Evolutionary conservation across 64 coral and sea anemone genomes (phyloP).

Genomic region (Pocillopora verrucosa): DNA sequence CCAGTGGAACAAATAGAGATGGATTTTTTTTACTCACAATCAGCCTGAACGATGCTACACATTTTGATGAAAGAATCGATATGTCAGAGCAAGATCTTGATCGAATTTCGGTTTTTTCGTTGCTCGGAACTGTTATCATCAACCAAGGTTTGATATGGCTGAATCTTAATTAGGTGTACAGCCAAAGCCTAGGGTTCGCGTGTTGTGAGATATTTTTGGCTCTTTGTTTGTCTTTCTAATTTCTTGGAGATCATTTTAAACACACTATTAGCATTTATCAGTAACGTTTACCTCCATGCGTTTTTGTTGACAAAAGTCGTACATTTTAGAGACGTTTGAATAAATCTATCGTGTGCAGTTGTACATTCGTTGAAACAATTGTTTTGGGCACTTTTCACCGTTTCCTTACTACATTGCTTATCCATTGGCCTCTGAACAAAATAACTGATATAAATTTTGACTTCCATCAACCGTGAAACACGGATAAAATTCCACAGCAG

Average conservation of each 20-base stretch:
- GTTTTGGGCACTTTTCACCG: neutral
- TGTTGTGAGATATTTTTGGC: conserved; percentile 42
- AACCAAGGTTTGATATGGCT: neutral
- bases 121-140: neutral
- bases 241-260: conserved; percentile 28
- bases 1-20: neutral
- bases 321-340: neutral
- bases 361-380: neutral
- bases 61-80: neutral
- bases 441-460: neutral
- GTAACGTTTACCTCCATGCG: neutral
- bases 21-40: neutral
- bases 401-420: neutral
- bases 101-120: neutral
- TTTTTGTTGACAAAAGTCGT: conserved; percentile 29
- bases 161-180: too few species aligned
- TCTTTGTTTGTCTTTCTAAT: conserved; percentile 26
- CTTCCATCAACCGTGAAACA: too few species aligned
- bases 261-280: conserved; percentile 20
- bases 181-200: neutral
- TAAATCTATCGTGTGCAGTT: neutral
- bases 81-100: neutral
- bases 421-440: neutral
- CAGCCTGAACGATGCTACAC: neutral
- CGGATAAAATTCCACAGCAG: too few species aligned